A percentile compares a stretch with the other conserved stretches of the same genome.
Conservation (phyloP, 2,113 vertebrate species). For the Eubucco bourcierii region DNA sequence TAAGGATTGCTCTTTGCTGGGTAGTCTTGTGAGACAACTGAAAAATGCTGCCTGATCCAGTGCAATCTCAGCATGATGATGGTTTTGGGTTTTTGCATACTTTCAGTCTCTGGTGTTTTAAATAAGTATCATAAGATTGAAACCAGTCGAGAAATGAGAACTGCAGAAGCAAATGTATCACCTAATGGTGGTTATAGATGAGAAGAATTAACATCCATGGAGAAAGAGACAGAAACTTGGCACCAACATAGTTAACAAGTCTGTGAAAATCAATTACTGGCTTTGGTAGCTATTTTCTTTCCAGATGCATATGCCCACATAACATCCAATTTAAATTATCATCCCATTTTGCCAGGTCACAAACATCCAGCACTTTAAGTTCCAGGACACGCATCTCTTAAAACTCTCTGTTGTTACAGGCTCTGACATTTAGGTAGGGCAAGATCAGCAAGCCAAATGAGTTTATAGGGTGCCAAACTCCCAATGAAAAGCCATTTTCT, state of each 20-base stretch:
- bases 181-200: background rate
- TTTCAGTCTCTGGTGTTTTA: background rate
- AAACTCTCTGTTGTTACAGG: background rate
- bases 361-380: background rate
- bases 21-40: background rate
- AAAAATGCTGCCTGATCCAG: no score
- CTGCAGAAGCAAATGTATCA: background rate
- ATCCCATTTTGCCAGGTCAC: background rate
- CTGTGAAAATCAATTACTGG: background rate
- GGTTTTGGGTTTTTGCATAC: background rate
- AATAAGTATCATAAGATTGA: background rate
- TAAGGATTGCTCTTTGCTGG: background rate
- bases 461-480: background rate
- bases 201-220: rapidly evolving
- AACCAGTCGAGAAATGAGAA: background rate
- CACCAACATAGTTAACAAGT: background rate
- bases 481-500: background rate
- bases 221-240: background rate
- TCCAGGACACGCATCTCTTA: background rate
- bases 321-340: background rate
- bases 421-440: background rate
- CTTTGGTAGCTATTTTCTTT: background rate
- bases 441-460: background rate
- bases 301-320: background rate
- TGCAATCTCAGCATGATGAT: background rate